phyloP scores from a whole-genome alignment of 2,888 invertebrate genomes.

The Phyto melanocephala region DNA sequence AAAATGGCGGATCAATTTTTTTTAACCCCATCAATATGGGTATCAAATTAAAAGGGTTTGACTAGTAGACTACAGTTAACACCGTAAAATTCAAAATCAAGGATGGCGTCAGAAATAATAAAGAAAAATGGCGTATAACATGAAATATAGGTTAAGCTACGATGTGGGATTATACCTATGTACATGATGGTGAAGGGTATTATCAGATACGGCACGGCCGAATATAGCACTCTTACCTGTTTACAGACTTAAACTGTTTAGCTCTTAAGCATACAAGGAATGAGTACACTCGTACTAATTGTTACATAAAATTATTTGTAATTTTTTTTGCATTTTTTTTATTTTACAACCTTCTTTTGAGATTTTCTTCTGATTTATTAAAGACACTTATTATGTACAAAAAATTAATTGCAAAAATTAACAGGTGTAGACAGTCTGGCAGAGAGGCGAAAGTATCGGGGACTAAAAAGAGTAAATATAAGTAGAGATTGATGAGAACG shows the following conservation, averaged over 20 bases:
- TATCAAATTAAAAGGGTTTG: no score
- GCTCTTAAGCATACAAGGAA: neutral
- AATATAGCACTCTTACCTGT: no score
- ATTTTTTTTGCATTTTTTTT: neutral
- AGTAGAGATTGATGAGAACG: conserved; percentile 34
- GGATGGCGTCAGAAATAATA: no score
- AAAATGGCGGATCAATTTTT: no score
- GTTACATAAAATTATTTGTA: conserved; percentile 34
- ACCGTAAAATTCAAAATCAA: no score
- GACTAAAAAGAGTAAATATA: no score
- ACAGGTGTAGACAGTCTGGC: conserved; percentile 53
- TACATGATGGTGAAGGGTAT: no score
- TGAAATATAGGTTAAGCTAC: no score
- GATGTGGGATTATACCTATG: no score
- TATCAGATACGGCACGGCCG: no score
- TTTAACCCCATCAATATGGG: no score
- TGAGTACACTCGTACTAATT: conserved; percentile 38
- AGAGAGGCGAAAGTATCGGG: neutral
- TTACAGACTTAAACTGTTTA: conserved; percentile 1
- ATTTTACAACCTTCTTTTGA: conserved; percentile 16
- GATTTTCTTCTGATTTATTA: conserved; percentile 26
- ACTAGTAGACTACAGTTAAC: no score
- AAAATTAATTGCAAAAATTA: conserved; percentile 3
- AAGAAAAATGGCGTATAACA: neutral
- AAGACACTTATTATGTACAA: conserved; percentile 30